A percentile compares a stretch with the other conserved stretches of the same genome.
Evolutionary conservation across 2,797 vertebrate species (phyloP).

Genomic region (Malacoctenus gilli): DNA sequence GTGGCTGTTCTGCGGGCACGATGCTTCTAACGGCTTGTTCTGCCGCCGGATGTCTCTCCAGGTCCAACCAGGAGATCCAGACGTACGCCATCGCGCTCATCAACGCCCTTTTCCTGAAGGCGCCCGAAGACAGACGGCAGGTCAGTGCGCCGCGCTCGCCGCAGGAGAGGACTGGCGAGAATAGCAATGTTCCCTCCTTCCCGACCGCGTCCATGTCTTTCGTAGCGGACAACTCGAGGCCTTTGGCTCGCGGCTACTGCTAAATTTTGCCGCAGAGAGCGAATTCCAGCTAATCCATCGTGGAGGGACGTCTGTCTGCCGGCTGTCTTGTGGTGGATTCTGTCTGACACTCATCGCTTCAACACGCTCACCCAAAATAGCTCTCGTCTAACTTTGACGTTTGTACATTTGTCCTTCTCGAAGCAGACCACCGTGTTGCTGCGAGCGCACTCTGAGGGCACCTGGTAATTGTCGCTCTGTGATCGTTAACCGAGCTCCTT

Average conservation of each 20-base stretch:
- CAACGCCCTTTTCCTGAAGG: slow-evolving; percentile 98
- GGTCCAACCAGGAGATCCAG: slow-evolving; percentile 99
- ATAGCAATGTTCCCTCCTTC: slow-evolving; percentile 26
- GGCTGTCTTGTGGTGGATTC: slow-evolving; percentile 54
- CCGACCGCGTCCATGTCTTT: slow-evolving; percentile 15
- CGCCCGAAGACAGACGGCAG: slow-evolving; percentile 96
- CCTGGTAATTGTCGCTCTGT: neutral
- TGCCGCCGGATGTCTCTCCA: slow-evolving; percentile 72
- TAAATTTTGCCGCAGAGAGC: slow-evolving; percentile 25
- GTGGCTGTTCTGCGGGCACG: slow-evolving; percentile 55
- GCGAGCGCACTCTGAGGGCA: slow-evolving; percentile 2
- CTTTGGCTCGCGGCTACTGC: slow-evolving; percentile 19
- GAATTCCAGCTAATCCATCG: slow-evolving; percentile 30
- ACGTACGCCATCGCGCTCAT: slow-evolving; percentile 98
- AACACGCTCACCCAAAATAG: slow-evolving; percentile 36
- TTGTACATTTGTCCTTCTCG: slow-evolving; percentile 49
- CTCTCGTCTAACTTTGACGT: slow-evolving; percentile 33
- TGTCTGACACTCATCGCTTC: slow-evolving; percentile 38
- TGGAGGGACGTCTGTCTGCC: slow-evolving; percentile 57
- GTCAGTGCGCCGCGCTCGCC: slow-evolving; percentile 74
- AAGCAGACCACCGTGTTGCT: slow-evolving; percentile 7
- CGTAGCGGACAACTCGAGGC: slow-evolving; percentile 25
- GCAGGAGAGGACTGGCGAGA: slow-evolving; percentile 26
- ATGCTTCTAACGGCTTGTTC: slow-evolving; percentile 82
- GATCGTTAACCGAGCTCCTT: too few relatives aligned